Evolutionary conservation across 2,888 invertebrate genomes (phyloP).

Genomic region (Hydrotaea cyrtoneurina): DNA sequence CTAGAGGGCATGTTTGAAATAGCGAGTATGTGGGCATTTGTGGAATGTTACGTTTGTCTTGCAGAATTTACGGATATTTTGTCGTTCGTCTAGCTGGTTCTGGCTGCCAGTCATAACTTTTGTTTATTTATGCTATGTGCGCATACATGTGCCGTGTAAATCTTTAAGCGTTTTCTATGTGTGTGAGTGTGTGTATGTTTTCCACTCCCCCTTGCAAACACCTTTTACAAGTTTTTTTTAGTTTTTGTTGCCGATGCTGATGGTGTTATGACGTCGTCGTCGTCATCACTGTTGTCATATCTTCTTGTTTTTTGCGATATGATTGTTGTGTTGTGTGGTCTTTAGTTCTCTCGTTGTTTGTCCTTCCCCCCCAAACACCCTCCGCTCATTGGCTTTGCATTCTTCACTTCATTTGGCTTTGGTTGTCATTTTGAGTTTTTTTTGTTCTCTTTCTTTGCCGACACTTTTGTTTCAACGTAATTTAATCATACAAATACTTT

Average conservation of each 20-base stretch:
- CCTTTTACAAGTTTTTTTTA: neutral
- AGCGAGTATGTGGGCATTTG: neutral
- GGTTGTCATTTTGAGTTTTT: constrained; percentile 60
- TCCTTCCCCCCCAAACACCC: too few species aligned
- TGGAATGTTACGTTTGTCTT: constrained; percentile 11
- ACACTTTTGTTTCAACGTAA: constrained; percentile 67
- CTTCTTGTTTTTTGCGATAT: constrained; percentile 1
- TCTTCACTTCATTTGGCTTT: constrained; percentile 72
- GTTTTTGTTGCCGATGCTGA: neutral
- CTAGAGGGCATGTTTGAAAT: neutral
- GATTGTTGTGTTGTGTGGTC: constrained; percentile 43
- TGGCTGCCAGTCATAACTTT: constrained; percentile 67
- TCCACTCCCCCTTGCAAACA: neutral
- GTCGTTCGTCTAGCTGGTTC: neutral
- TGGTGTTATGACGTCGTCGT: constrained; percentile 5
- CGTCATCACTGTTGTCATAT: neutral
- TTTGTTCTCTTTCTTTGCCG: too few species aligned
- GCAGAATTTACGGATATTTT: constrained; percentile 36
- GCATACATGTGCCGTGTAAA: neutral
- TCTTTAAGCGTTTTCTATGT: neutral
- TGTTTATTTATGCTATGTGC: constrained; percentile 35
- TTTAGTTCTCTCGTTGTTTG: constrained; percentile 33
- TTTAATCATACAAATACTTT: constrained; percentile 60
- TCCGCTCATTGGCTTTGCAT: constrained; percentile 38
- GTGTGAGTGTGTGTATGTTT: too few species aligned